phyloP scores from a whole-genome alignment of 53 echinoderm and acorn worm species.

The Antedon mediterranea region DNA sequence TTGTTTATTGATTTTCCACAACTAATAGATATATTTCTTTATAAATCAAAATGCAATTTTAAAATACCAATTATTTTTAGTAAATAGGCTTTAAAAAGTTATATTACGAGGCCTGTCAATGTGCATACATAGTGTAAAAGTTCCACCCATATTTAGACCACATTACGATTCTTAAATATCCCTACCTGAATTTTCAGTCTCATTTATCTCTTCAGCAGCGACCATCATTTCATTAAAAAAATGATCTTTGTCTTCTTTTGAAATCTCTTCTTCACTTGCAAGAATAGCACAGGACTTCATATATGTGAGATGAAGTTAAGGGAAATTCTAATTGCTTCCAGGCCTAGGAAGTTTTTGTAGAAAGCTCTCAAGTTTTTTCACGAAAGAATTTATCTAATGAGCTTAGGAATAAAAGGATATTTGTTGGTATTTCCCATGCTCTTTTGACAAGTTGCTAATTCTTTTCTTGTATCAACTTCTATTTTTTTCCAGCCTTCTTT shows the following conservation, averaged over 20 bases:
- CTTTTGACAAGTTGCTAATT: constrained; percentile 63
- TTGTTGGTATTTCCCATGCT: constrained; percentile 47
- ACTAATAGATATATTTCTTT: too few species aligned
- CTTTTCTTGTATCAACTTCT: constrained; percentile 44
- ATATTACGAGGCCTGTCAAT: too few species aligned
- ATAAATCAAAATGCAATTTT: too few species aligned
- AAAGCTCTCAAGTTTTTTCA: too few species aligned
- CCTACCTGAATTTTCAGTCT: background rate
- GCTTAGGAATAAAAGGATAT: constrained; percentile 99
- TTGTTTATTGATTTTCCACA: too few species aligned
- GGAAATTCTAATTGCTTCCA: background rate
- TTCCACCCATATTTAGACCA: too few species aligned
- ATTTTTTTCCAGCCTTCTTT: constrained; percentile 63
- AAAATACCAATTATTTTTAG: too few species aligned
- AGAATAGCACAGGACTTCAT: constrained; percentile 20
- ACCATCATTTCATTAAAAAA: constrained; percentile 46
- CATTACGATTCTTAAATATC: too few species aligned
- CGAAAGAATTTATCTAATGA: too few species aligned
- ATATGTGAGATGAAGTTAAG: constrained; percentile 31
- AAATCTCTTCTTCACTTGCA: constrained; percentile 11
- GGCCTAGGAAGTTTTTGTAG: too few species aligned
- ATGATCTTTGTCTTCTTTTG: constrained; percentile 23
- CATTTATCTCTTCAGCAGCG: constrained; percentile 31
- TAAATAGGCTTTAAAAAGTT: too few species aligned
- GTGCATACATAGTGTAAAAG: too few species aligned